Evolutionary conservation across 2,797 vertebrate species (phyloP), one percentile per base, ranked within the genome.

Genomic region (Allobates femoralis): DNA sequence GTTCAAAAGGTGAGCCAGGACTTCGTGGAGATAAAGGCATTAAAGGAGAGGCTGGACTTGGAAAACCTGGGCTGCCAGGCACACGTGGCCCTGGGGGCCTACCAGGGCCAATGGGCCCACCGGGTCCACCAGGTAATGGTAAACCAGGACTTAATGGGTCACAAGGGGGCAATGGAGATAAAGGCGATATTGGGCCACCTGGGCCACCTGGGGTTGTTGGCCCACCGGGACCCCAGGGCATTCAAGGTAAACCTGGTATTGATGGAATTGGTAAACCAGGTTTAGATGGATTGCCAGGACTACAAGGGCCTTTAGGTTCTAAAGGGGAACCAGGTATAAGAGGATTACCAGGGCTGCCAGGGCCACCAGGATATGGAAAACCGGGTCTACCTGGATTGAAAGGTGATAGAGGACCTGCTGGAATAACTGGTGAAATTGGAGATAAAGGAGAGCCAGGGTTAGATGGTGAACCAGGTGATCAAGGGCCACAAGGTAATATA

Each of bases 41-140:
- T 88, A 97, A 96, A 88, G 98, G 98, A 0, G 98, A 99, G 86
- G 96, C 97, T 11, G 98, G 98, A 0, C 95, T 98, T 90, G 98
- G 98, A 5, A 97, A 97, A 79, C 95, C 97, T 10, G 98, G 98
- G 34, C 28, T 93, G 37, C 88, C 96, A 0, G 97, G 97, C 53
- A 80, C 94, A 80, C 91, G 95, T 89, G 94, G 98, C 90, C 81
- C 96, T 87, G 32, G 92, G 89, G 95, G 98, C n/a, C 89, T 93
- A 18, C 95, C 95, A 75, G 97, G 95, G 32, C 94, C 87, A 88
- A 75, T 95, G 0, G 98, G 97, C 51, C 90, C 82, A 0, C 92
- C 97, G 0, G 98, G 98, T 26, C 90, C 90, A 0, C 69, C 92
- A 12, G 96, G 96, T 11, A 23, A 96, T 84, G 97, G 97, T 21